A percentile compares a stretch with the other conserved stretches of the same genome.
phyloP scores from a whole-genome alignment of 2,797 vertebrate genomes.

The Zalophus californianus region DNA sequence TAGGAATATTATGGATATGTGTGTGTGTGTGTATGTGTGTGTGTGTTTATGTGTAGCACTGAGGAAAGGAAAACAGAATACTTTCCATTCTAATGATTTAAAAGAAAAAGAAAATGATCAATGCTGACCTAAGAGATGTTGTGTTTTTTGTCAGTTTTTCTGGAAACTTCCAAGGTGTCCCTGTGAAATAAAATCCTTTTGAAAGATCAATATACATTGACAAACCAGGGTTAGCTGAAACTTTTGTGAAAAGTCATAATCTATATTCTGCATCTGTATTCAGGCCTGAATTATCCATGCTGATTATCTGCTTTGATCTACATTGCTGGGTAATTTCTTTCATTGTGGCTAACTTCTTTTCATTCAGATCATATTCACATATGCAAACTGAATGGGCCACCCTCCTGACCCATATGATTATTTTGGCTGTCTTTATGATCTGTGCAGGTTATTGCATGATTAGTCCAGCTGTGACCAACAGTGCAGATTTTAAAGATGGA shows the following conservation, averaged over 20 bases:
- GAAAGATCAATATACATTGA: slow-evolving; percentile 38
- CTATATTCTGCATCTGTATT: slow-evolving; percentile 40
- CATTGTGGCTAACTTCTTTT: slow-evolving; percentile 63
- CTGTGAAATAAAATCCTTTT: slow-evolving; percentile 46
- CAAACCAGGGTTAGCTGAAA: background rate
- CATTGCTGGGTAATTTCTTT: slow-evolving; percentile 65
- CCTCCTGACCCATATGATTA: slow-evolving; percentile 55
- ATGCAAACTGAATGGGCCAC: slow-evolving; percentile 25
- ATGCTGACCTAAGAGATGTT: background rate
- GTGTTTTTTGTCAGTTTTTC: background rate
- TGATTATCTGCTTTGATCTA: slow-evolving; percentile 66
- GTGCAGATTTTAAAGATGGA: slow-evolving; percentile 50
- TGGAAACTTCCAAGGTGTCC: background rate
- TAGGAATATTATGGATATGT: background rate
- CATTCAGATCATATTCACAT: slow-evolving; percentile 62
- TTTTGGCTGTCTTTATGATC: slow-evolving; percentile 60
- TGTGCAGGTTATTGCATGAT: slow-evolving; percentile 57
- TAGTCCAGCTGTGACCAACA: slow-evolving; percentile 58
- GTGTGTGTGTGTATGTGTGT: background rate
- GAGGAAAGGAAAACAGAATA: slow-evolving; percentile 17
- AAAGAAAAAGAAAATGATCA: slow-evolving; percentile 40
- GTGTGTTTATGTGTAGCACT: background rate
- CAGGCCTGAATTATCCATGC: slow-evolving; percentile 41
- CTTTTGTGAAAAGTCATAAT: slow-evolving; percentile 44
- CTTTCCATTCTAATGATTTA: slow-evolving; percentile 3